Percentiles rank a stretch among this genome's conserved stretches.
Conservation (phyloP, 2,113 vertebrate species). For the Nycticryphes semicollaris region DNA sequence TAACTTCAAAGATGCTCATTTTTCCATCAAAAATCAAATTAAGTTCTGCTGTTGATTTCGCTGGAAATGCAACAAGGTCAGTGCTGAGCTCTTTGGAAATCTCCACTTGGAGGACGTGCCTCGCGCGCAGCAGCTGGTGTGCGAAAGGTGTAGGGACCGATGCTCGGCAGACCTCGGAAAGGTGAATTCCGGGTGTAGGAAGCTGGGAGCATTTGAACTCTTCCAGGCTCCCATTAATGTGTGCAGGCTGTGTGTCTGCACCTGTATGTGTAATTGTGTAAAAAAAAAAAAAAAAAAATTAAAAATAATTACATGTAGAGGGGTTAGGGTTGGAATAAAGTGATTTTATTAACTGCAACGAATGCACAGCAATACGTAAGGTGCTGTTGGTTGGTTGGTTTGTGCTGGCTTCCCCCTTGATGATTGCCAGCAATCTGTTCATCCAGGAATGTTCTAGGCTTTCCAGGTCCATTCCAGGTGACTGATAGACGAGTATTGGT, state of each 20-base stretch:
- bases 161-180: background rate
- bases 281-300: background rate
- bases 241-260: background rate
- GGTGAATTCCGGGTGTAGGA: rapidly evolving
- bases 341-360: background rate
- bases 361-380: background rate
- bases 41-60: background rate
- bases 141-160: background rate
- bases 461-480: background rate
- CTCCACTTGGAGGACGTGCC: background rate
- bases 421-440: conserved; percentile 13
- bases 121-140: background rate
- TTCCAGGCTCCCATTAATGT: rapidly evolving
- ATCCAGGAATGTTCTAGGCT: background rate
- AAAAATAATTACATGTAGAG: background rate
- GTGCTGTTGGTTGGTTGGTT: background rate
- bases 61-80: background rate
- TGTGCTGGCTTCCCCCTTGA: background rate
- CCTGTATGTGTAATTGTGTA: background rate
- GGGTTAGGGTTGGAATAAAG: background rate
- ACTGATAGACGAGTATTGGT: rapidly evolving
- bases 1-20: conserved; percentile 5
- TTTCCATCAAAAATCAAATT: conserved; percentile 29
- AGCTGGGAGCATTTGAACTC: background rate
- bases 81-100: background rate